phyloP scores from a whole-genome alignment of 1,140 invertebrate genomes.

The Achatina immaculata region DNA sequence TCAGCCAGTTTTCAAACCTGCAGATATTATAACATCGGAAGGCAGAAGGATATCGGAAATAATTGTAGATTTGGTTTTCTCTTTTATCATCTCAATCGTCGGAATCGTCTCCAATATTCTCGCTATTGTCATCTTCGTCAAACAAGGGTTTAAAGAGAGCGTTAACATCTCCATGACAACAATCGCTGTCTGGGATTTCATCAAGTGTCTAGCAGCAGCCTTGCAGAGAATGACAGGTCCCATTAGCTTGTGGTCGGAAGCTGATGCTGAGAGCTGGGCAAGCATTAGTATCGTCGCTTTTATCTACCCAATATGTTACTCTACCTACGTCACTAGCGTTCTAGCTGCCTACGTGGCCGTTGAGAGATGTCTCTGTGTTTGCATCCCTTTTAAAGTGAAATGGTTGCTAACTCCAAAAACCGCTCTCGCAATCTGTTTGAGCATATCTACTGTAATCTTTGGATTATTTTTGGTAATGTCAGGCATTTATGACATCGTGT shows the following conservation, averaged over 20 bases:
- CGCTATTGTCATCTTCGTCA: constrained; percentile 13
- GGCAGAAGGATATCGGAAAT: neutral
- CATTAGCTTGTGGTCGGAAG: neutral
- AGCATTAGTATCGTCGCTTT: neutral
- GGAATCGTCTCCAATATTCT: constrained; percentile 13
- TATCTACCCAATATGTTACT: neutral
- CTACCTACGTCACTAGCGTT: constrained; percentile 17
- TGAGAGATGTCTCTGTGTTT: constrained; percentile 23
- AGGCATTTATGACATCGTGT: constrained; percentile 17
- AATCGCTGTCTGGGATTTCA: constrained; percentile 22
- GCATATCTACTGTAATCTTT: neutral
- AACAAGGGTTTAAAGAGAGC: constrained; percentile 19
- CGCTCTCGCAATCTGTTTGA: neutral
- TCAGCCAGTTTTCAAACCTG: neutral
- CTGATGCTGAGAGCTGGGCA: neutral
- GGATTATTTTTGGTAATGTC: constrained; percentile 20
- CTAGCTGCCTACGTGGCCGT: constrained; percentile 24
- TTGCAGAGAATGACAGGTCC: neutral
- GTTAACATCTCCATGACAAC: constrained; percentile 15
- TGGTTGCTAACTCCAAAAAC: constrained; percentile 7
- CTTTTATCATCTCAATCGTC: neutral
- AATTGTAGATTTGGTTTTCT: neutral
- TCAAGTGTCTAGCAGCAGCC: neutral
- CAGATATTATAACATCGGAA: constrained; percentile 6
- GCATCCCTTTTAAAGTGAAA: constrained; percentile 22